Evolutionary conservation across 2,888 invertebrate species (phyloP).

Genomic region (Orchesellides sinensis): DNA sequence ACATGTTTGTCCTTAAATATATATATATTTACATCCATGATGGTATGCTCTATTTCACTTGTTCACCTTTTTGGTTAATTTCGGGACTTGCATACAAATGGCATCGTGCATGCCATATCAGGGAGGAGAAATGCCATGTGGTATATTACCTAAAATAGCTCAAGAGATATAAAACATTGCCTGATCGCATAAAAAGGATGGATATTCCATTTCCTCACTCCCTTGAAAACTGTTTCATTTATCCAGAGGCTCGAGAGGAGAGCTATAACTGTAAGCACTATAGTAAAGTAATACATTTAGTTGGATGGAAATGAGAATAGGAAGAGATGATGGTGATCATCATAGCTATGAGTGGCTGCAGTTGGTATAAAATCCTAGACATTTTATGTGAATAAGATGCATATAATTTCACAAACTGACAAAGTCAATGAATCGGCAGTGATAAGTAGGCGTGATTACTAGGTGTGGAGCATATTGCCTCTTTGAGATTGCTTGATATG

Average conservation of each 20-base stretch:
- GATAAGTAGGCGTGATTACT: slow-evolving; percentile 65
- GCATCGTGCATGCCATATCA: slow-evolving; percentile 35
- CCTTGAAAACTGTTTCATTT: slow-evolving; percentile 49
- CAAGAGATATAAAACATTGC: slow-evolving; percentile 49
- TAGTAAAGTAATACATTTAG: neutral
- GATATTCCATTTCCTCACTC: slow-evolving; percentile 50
- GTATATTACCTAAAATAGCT: slow-evolving; percentile 43
- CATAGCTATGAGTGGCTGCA: neutral
- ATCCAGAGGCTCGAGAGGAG: slow-evolving; percentile 6
- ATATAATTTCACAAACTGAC: slow-evolving; percentile 61
- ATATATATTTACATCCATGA: neutral
- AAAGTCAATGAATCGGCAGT: slow-evolving; percentile 67
- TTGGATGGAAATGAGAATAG: neutral
- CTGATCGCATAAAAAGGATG: slow-evolving; percentile 57
- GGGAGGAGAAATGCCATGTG: slow-evolving; percentile 49
- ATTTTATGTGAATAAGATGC: slow-evolving; percentile 58
- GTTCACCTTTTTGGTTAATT: slow-evolving; percentile 42
- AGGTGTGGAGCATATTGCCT: slow-evolving; percentile 57
- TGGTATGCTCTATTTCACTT: slow-evolving; percentile 49
- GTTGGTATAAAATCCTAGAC: slow-evolving; percentile 4
- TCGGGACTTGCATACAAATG: slow-evolving; percentile 60
- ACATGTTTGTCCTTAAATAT: neutral
- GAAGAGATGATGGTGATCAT: slow-evolving; percentile 38
- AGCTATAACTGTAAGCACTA: neutral
- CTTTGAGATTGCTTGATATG: slow-evolving; percentile 41